Conservation (phyloP, 2,113 vertebrate species). For the Solea solea region DNA sequence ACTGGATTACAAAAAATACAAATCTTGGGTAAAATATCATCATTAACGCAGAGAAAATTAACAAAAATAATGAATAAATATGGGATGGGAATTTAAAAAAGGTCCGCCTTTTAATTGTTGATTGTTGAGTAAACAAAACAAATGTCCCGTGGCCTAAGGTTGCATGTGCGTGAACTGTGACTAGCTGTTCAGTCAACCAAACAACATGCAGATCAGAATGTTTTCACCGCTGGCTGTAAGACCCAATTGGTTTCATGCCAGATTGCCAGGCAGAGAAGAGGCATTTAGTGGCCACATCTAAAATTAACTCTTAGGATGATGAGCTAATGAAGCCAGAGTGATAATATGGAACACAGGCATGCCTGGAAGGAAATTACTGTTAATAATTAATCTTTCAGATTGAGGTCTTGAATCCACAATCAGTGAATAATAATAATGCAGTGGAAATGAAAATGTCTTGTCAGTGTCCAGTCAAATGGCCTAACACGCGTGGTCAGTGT, state of each 20-base stretch:
- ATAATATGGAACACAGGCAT: constrained; percentile 4
- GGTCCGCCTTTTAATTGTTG: too few relatives aligned
- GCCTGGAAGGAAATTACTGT: constrained; percentile 10
- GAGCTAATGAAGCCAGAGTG: constrained; percentile 26
- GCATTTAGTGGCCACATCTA: constrained; percentile 9
- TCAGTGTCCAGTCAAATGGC: constrained; percentile 13
- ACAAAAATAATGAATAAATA: too few relatives aligned
- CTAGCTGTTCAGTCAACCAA: constrained; percentile 18
- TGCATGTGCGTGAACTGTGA: neutral
- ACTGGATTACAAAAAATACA: too few relatives aligned
- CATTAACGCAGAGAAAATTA: too few relatives aligned
- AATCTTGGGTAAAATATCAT: too few relatives aligned
- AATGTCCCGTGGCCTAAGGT: too few relatives aligned
- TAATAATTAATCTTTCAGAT: constrained; percentile 3
- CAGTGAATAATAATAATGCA: neutral
- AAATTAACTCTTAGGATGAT: constrained; percentile 18
- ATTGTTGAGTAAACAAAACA: too few relatives aligned
- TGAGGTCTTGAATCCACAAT: neutral
- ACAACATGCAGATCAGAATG: constrained; percentile 14
- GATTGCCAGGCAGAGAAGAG: constrained; percentile 21
- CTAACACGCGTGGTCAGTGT: neutral
- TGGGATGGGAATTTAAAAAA: too few relatives aligned
- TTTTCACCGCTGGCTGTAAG: constrained; percentile 2
- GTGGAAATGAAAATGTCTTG: constrained; percentile 1
- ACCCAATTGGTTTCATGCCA: constrained; percentile 30